phyloP scores from a whole-genome alignment of 1,140 invertebrate species.

The Halictus rubicundus region DNA sequence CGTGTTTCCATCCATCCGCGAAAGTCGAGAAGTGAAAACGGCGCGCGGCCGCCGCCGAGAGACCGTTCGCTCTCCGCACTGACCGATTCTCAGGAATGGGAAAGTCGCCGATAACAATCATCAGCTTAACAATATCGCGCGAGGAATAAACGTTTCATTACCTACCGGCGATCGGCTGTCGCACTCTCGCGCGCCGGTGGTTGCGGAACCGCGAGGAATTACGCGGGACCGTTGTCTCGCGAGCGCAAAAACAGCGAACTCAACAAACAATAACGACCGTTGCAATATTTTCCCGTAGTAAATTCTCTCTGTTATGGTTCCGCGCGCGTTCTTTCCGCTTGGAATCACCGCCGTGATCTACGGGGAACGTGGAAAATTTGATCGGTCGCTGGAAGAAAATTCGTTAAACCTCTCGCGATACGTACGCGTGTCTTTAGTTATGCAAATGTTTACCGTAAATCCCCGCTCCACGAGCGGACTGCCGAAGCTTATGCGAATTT shows the following conservation, averaged over 20 bases:
- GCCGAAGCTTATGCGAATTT: too few species aligned
- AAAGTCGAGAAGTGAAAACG: conserved; percentile 26
- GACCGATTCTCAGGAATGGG: conserved; percentile 48
- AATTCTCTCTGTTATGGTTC: conserved; percentile 11
- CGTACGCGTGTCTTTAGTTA: too few species aligned
- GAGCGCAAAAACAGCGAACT: not conserved
- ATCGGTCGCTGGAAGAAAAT: not conserved
- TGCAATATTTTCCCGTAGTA: conserved; percentile 13
- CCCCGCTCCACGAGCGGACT: too few species aligned
- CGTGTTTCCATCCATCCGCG: not conserved
- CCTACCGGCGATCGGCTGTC: conserved; percentile 16
- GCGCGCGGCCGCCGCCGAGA: not conserved
- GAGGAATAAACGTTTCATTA: conserved; percentile 31
- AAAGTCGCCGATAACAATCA: conserved; percentile 41
- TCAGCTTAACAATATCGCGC: conserved; percentile 37
- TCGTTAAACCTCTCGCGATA: not conserved
- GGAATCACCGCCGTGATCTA: not conserved
- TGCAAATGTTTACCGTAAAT: too few species aligned
- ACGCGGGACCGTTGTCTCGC: not conserved
- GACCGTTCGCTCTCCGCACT: conserved; percentile 19
- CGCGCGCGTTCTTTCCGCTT: not conserved
- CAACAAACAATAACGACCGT: conserved; percentile 9
- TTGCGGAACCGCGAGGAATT: conserved; percentile 22
- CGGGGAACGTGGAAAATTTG: not conserved
- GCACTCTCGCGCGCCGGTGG: not conserved